Percentiles rank a stretch among this genome's conserved stretches.
Conservation (phyloP, 1,140 invertebrate genomes). For the Wiebesia pumilae region DNA sequence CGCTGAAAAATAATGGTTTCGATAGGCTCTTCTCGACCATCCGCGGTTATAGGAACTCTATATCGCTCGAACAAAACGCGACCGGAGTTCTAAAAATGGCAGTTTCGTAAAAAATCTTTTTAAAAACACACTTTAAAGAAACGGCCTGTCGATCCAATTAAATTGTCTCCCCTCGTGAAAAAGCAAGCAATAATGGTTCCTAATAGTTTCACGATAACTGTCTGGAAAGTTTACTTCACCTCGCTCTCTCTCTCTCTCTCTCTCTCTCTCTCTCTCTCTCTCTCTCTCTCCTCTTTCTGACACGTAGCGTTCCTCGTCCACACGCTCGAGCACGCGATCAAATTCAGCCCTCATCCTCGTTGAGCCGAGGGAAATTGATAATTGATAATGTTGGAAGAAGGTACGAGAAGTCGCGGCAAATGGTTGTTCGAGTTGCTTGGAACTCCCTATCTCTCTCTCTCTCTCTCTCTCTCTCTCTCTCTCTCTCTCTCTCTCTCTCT, state of each 20-base stretch:
- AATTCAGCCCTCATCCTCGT: neutral
- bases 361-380: neutral
- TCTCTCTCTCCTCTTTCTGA: neutral
- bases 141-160: neutral
- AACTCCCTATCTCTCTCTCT: too few relatives aligned
- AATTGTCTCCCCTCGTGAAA: neutral
- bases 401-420: neutral
- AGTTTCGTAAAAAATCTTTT: neutral
- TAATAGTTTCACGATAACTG: neutral
- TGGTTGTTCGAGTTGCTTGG: neutral
- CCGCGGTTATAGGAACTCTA: neutral
- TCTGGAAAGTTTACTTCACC: neutral
- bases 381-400: slow-evolving; percentile 2
- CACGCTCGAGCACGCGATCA: neutral
- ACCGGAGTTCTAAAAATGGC: too few relatives aligned
- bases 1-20: neutral
- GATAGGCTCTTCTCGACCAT: neutral
- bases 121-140: neutral
- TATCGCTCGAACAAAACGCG: neutral
- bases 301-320: neutral
- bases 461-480: neutral
- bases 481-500: neutral
- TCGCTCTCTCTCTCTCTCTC: neutral
- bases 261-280: neutral
- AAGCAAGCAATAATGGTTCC: neutral